Percentiles rank a stretch among this genome's conserved stretches.
Evolutionary conservation across 2,797 vertebrate species (phyloP).

Genomic region (Xerus rutilus): DNA sequence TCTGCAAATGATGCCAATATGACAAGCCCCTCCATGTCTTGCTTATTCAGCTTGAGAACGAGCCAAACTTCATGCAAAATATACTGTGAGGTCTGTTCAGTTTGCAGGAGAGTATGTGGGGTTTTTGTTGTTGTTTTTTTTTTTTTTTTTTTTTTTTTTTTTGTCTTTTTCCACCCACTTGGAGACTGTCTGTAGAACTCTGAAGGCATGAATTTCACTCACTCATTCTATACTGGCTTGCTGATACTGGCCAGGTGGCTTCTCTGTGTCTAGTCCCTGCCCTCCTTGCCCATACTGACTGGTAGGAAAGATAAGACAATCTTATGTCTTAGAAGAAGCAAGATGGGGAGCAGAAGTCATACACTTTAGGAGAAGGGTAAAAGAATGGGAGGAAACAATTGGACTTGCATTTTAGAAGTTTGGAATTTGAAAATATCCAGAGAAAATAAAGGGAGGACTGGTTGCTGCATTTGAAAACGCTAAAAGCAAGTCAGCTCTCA

Average conservation of each 20-base stretch:
- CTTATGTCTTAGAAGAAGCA: not conserved
- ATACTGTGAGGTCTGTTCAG: not conserved
- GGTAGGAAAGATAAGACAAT: not conserved
- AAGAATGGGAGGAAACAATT: not conserved
- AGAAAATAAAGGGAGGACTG: not conserved
- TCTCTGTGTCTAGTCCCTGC: not conserved
- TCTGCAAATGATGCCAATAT: not conserved
- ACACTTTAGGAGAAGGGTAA: not conserved
- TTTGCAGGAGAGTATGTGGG: not conserved
- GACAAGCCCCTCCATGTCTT: not conserved
- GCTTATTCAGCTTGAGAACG: not conserved
- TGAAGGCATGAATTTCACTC: not conserved
- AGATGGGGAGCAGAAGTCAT: not conserved
- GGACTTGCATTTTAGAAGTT: not conserved
- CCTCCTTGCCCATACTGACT: accelerated
- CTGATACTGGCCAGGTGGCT: not conserved
- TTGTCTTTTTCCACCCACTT: not conserved
- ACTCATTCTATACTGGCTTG: not conserved
- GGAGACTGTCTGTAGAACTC: not conserved
- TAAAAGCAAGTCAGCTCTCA: not conserved
- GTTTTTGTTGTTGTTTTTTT: not conserved
- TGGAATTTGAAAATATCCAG: not conserved
- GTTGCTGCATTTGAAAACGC: not conserved
- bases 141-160: not conserved
- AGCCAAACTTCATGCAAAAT: not conserved